These are phyloP conservation scores for Epirrhoe tristata DNA, from an alignment of 2,888 invertebrate species.

Conservation along the genomic window DNA sequence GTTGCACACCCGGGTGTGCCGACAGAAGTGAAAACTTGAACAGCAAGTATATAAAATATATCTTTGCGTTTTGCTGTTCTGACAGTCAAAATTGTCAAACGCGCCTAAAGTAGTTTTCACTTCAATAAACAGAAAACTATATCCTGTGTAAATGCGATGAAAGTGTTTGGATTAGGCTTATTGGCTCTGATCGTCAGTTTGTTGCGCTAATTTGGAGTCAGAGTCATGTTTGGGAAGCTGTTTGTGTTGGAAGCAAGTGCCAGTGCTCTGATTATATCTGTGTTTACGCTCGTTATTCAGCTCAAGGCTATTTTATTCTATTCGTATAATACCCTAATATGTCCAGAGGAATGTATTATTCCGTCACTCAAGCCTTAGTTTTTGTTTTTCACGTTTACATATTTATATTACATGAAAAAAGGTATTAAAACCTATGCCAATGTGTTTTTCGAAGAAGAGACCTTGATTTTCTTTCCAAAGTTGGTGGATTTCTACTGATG, in stretches of 20 bases:
- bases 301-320: neutral
- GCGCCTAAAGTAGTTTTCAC: no score
- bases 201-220: constrained; percentile 27
- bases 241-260: constrained; percentile 26
- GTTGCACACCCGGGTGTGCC: no score
- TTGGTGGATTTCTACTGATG: no score
- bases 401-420: no score
- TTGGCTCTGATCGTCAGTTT: constrained; percentile 32
- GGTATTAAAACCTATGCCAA: no score
- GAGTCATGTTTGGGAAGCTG: constrained; percentile 25
- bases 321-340: neutral
- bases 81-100: no score
- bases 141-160: constrained; percentile 10
- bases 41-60: no score
- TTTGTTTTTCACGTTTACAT: no score
- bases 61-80: no score
- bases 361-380: neutral
- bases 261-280: constrained; percentile 21
- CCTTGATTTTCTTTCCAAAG: no score
- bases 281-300: constrained; percentile 1
- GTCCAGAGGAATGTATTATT: neutral
- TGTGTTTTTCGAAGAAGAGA: no score
- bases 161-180: constrained; percentile 30
- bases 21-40: no score
- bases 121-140: neutral